Conservation (phyloP, 2,113 vertebrate genomes). For the Mormyrus iriodes region DNA sequence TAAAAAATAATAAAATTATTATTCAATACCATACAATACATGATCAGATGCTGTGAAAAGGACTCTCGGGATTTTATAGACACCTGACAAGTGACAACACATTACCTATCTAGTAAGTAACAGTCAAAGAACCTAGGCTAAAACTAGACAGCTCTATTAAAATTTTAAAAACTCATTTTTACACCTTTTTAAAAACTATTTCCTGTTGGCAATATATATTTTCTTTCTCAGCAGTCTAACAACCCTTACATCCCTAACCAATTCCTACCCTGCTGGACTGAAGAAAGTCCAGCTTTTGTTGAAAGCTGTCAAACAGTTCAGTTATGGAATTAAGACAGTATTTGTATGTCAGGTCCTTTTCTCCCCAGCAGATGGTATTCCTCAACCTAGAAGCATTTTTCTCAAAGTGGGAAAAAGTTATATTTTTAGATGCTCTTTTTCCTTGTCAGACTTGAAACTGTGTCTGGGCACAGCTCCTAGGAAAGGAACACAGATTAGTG, state of each 20-base stretch:
- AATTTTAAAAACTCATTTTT: neutral
- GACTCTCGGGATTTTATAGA: neutral
- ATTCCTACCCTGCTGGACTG: neutral
- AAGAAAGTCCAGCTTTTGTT: neutral
- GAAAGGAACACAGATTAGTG: conserved; percentile 22
- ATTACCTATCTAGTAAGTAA: neutral
- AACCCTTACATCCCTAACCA: neutral
- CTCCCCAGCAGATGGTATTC: conserved; percentile 39
- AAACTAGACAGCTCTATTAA: neutral
- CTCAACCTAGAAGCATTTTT: conserved; percentile 30
- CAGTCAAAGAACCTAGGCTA: neutral
- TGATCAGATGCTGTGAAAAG: neutral
- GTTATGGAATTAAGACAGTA: conserved; percentile 36
- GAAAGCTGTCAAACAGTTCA: conserved; percentile 25
- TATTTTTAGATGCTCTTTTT: conserved; percentile 22
- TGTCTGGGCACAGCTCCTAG: conserved; percentile 18
- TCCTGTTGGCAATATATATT: neutral
- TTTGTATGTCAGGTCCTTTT: neutral
- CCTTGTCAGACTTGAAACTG: neutral
- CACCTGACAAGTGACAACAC: neutral
- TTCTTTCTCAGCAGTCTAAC: neutral
- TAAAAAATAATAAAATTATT: neutral
- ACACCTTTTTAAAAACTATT: neutral
- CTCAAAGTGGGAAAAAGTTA: conserved; percentile 19
- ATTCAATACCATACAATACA: no score